These are phyloP conservation scores for Mixornis gularis DNA, from an alignment of 2,113 vertebrate species.

Conservation along the genomic window DNA sequence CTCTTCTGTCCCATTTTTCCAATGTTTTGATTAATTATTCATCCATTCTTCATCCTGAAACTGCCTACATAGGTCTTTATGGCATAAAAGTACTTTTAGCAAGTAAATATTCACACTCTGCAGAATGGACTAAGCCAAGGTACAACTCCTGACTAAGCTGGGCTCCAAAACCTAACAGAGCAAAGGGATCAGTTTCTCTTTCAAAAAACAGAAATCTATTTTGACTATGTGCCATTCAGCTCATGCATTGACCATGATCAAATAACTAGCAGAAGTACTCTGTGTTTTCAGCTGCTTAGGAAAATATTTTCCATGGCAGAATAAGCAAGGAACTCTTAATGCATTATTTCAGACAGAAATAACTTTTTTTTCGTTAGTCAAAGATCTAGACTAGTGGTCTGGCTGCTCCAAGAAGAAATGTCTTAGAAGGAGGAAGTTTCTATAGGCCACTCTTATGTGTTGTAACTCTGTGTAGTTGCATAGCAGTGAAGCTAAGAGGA, in stretches of 20 bases:
- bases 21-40: constrained; percentile 1
- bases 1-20: background rate
- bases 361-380: background rate
- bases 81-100: background rate
- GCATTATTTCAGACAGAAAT: background rate
- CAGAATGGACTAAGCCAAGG: background rate
- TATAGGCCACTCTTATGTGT: background rate
- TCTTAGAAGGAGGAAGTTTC: background rate
- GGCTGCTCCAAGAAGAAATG: background rate
- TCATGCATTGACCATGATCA: background rate
- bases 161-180: background rate
- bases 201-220: background rate
- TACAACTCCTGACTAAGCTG: background rate
- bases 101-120: background rate
- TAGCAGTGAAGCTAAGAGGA: background rate
- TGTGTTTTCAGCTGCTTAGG: background rate
- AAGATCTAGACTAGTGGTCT: background rate
- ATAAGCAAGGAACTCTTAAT: background rate
- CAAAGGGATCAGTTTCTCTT: background rate
- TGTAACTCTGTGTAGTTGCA: background rate
- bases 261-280: no score
- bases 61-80: background rate
- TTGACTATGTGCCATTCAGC: background rate
- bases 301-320: background rate
- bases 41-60: background rate